Base-by-base conservation (phyloP, 2,888 invertebrate genomes). In the Tiphia femorata region DNA sequence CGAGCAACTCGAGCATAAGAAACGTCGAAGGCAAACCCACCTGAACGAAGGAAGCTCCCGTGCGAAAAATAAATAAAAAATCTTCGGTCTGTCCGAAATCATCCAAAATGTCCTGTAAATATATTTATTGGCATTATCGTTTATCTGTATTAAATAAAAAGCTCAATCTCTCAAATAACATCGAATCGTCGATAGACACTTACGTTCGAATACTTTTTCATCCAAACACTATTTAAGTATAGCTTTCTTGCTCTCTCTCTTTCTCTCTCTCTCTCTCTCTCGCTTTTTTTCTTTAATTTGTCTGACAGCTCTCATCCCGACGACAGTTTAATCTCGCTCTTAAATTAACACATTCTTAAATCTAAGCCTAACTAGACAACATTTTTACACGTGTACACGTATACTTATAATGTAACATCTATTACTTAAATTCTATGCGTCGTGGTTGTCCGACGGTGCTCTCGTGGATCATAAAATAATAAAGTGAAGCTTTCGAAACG, bases 51-150 rank as follows among this genome's bases (percentile, higher is more conserved):
- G 25, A 25, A 25, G n/a, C n/a, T n/a, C n/a, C n/a, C 12, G 16
- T 20, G 16, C 27, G 19, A 35, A 29, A 27, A 37, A 33, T 23
- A 14, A 38, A 44, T 50, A 43, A 43, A 50, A 40, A 17, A 40
- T 42, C 30, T 44, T 50, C n/a, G n/a, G n/a, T n/a, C n/a, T n/a
- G n/a, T n/a, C 21, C 7, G 40, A 16, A 19, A 27, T 49, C 20
- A 38, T 49, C 49, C 29, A 44, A 59, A 49, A 38, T 33, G 33
- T 70, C 50, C 58, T 71, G 60, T 71, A 71, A 68, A 68, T 68
- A 70, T 57, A 70, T 70, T 70, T 70, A 65, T 71, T 71, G 57
- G 58, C 55, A 55, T 62, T 67, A 70, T 54, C 56, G 62, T 62
- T 62, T 58, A 67, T 58, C 49, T 49, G 58, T 58, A 58, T 71